phyloP scores from a whole-genome alignment of 2,888 invertebrate species.

The Microctonus brassicae region DNA sequence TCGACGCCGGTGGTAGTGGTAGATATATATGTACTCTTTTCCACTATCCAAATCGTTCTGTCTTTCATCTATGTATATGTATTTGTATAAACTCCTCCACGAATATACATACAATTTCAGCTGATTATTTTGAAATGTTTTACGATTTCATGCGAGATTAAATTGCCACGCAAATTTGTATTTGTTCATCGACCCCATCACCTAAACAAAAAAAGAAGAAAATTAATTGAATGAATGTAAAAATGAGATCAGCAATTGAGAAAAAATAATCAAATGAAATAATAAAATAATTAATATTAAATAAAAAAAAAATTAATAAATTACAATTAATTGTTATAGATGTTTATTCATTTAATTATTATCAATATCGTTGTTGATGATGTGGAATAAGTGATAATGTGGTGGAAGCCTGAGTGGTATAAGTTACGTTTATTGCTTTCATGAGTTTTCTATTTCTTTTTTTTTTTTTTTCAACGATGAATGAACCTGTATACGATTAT shows the following conservation, averaged over 20 bases:
- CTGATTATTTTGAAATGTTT: background rate
- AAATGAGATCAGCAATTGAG: too few relatives aligned
- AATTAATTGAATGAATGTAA: background rate
- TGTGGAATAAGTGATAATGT: background rate
- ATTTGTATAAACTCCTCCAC: background rate
- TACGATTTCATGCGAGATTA: background rate
- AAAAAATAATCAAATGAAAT: too few relatives aligned
- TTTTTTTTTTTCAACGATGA: background rate
- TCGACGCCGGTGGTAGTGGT: slow-evolving; percentile 20
- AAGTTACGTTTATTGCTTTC: background rate
- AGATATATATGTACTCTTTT: slow-evolving; percentile 33
- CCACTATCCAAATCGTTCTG: slow-evolving; percentile 32
- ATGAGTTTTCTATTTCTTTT: background rate
- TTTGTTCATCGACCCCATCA: background rate
- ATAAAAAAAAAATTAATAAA: too few relatives aligned
- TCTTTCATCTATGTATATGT: background rate
- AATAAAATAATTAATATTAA: too few relatives aligned
- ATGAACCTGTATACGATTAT: background rate
- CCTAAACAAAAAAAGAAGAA: background rate
- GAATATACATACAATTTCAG: background rate
- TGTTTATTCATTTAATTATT: too few relatives aligned
- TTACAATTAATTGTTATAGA: too few relatives aligned
- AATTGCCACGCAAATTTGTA: background rate
- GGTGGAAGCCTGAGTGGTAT: background rate
- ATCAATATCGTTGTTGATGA: background rate